Evolutionary conservation across 2,797 vertebrate species (phyloP).

Genomic region (Phrynocephalus vlangalii): DNA sequence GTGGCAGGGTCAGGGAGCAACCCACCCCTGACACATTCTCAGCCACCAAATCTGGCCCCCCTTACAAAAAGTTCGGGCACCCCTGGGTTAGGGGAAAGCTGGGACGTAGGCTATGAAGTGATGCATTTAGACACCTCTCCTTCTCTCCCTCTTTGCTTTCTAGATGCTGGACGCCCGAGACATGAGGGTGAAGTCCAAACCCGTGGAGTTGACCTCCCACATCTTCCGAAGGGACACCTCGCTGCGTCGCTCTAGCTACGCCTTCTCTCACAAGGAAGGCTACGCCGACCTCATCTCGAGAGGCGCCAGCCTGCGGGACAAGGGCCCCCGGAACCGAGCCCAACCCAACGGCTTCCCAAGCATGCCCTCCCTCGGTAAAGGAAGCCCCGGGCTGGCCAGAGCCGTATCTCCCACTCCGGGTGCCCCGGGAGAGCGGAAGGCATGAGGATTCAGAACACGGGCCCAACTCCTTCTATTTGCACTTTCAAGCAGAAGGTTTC

Average conservation of each 20-base stretch:
- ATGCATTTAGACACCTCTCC: neutral
- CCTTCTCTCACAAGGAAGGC: slow-evolving; percentile 85
- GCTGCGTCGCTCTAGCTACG: slow-evolving; percentile 83
- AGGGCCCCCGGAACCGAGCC: neutral
- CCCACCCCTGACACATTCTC: too few species aligned
- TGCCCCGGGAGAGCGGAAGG: neutral
- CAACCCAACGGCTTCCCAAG: accelerated
- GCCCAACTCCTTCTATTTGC: too few species aligned
- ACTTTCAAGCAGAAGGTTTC: neutral
- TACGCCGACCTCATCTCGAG: slow-evolving; percentile 79
- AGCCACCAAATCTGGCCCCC: too few species aligned
- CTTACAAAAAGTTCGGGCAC: too few species aligned
- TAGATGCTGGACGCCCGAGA: slow-evolving; percentile 53
- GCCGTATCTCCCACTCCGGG: accelerated
- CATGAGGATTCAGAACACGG: neutral
- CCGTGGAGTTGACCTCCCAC: slow-evolving; percentile 72
- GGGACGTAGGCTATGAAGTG: neutral
- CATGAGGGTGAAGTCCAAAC: neutral
- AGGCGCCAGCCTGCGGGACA: slow-evolving; percentile 62
- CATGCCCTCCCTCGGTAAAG: neutral
- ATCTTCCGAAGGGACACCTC: slow-evolving; percentile 64
- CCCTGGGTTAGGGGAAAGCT: too few species aligned
- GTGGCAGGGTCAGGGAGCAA: too few species aligned
- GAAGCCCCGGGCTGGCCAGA: accelerated
- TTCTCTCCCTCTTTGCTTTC: neutral